Base-by-base conservation (phyloP, 1,140 invertebrate species). In the Drosophila virilis region DNA sequence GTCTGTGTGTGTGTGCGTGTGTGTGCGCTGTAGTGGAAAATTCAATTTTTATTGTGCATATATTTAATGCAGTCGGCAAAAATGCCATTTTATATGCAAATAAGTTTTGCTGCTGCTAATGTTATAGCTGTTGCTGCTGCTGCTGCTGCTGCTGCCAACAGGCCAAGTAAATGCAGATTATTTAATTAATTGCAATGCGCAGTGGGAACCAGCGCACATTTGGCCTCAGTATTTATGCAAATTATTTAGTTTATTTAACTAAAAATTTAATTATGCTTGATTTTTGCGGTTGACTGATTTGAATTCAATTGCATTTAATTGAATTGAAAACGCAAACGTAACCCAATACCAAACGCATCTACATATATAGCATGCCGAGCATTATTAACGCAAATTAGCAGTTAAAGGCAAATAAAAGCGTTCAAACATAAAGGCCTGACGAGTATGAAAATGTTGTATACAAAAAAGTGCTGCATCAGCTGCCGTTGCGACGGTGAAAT, bases 41-140 rank as follows among this genome's bases (percentile, higher is more conserved):
- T 85, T 84, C 59, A 71, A 79, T 80, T 88, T 88, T 83, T 84
- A 88, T 89, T 89, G 62, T 74, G 83, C 83, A 88, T 88, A 88
- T 88, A 80, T 79, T 83, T 72, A 86, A 89, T 83, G 69, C 66
- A 71, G 66, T 64, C 15, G 71, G 71, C 43, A 66, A 76, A 70
- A 78, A 73, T 60, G 15, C 9, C 59, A 73, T 50, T 68, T 64
- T 62, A 80, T 69, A 79, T 69, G 65, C 59, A 71, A 74, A 84
- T 76, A 74, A 50, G 61, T 68, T 51, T 52, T 59, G 35, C 57
- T 58, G 32, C 40, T 28, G 22, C 22, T 28, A 28, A 1, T 35
- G 32, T 35, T 52, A 32, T 2, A 13, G 12, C 15, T 50, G 12
- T 10, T 50, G 22, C 10, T 33, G 55, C 17, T 17, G 17, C 38